A percentile compares a stretch with the other conserved stretches of the same genome.
phyloP scores from a whole-genome alignment of 35 echinoderm and acorn worm genomes.

The Stichopus chloronotus region DNA sequence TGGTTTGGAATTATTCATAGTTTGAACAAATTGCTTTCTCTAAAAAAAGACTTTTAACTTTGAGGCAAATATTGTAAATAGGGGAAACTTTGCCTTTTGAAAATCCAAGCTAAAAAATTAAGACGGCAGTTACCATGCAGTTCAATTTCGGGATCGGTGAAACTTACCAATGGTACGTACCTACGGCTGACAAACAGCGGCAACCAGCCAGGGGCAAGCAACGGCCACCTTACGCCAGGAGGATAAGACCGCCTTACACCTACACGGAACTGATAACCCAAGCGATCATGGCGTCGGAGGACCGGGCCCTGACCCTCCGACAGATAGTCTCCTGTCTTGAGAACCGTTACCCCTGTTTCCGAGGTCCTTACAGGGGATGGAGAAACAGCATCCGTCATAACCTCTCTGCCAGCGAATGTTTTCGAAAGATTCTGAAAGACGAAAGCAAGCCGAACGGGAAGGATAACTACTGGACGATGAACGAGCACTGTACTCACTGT shows the following conservation, averaged over 20 bases:
- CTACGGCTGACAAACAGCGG: background rate
- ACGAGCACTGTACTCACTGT: constrained; percentile 34
- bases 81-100: too few species aligned
- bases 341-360: constrained; percentile 65
- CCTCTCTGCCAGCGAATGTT: constrained; percentile 77
- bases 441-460: constrained; percentile 64
- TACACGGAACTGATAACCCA: constrained; percentile 89
- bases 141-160: background rate
- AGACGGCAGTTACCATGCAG: background rate
- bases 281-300: constrained; percentile 79
- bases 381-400: constrained; percentile 91
- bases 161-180: background rate
- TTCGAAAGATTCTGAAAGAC: constrained; percentile 75
- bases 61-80: too few species aligned
- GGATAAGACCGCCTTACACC: constrained; percentile 72
- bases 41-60: too few species aligned
- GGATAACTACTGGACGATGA: constrained; percentile 80
- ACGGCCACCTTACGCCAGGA: constrained; percentile 61
- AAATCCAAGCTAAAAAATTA: too few species aligned
- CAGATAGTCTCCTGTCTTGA: constrained; percentile 76
- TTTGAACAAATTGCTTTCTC: too few species aligned
- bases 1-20: too few species aligned
- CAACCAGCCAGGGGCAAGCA: constrained; percentile 45
- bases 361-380: constrained; percentile 78
- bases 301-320: constrained; percentile 67